A percentile compares a stretch with the other conserved stretches of the same genome.
phyloP scores from a whole-genome alignment of 2,888 invertebrate genomes.

The Drosophila prolongata region DNA sequence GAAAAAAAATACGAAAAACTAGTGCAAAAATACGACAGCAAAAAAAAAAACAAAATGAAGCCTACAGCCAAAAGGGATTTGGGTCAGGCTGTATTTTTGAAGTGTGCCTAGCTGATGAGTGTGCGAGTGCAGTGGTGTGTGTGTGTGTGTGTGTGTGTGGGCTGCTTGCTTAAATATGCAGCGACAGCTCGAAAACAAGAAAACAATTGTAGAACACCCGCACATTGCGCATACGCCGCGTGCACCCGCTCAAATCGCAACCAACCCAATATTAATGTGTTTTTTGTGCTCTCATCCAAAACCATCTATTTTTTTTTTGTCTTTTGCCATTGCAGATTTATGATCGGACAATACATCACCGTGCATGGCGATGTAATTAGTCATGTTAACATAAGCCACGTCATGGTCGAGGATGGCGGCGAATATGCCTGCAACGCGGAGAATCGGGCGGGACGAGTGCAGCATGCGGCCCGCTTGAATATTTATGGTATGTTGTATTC shows the following conservation, averaged over 20 bases:
- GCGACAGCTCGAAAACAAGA: slow-evolving; percentile 15
- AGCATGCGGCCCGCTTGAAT: slow-evolving; percentile 91
- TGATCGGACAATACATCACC: slow-evolving; percentile 91
- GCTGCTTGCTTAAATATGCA: slow-evolving; percentile 59
- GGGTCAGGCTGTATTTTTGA: slow-evolving; percentile 73
- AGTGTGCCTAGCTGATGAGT: slow-evolving; percentile 57
- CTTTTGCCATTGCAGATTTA: slow-evolving; percentile 86
- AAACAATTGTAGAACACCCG: slow-evolving; percentile 57
- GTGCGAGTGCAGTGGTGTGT: slow-evolving; percentile 23
- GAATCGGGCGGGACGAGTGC: slow-evolving; percentile 90
- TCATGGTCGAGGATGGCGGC: slow-evolving; percentile 92
- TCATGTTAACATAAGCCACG: slow-evolving; percentile 92
- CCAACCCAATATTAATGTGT: slow-evolving; percentile 58
- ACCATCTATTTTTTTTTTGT: slow-evolving; percentile 5
- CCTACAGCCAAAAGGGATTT: slow-evolving; percentile 68
- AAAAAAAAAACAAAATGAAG: slow-evolving; percentile 61
- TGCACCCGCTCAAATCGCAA: slow-evolving; percentile 50
- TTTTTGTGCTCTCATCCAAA: slow-evolving; percentile 33
- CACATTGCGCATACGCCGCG: slow-evolving; percentile 63
- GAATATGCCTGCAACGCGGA: slow-evolving; percentile 91
- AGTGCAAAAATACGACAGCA: slow-evolving; percentile 12
- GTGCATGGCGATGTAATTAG: slow-evolving; percentile 93
- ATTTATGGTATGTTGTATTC: slow-evolving; percentile 88
- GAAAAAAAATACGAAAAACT: slow-evolving; percentile 8
- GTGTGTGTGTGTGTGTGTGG: slow-evolving; percentile 3